A percentile compares a stretch with the other conserved stretches of the same genome.
These are phyloP conservation scores for Cantharis nigra DNA, from an alignment of 2,888 invertebrate species.

Conservation along the genomic window DNA sequence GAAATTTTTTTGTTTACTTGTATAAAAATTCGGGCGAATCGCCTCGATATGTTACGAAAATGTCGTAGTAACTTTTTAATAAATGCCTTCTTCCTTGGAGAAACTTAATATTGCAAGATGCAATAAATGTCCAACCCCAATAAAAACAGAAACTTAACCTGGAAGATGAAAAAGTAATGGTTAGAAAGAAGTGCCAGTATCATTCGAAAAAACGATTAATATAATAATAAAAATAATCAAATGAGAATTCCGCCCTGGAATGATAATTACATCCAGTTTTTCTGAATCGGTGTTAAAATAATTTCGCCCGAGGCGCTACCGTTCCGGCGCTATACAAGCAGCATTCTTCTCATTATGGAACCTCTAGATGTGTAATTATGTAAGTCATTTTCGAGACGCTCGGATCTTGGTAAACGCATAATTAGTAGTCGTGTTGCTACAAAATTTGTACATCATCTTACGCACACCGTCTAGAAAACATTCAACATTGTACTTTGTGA, in stretches of 20 bases:
- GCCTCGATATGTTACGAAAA: not conserved
- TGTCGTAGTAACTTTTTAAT: not conserved
- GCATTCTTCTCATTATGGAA: conserved; percentile 11
- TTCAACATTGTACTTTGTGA: not conserved
- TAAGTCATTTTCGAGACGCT: conserved; percentile 4
- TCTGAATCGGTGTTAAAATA: conserved; percentile 5
- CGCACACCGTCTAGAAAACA: not conserved
- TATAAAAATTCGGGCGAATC: not conserved
- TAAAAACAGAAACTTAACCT: not conserved
- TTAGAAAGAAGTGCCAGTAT: not conserved
- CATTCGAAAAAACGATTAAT: not conserved
- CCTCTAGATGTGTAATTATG: conserved; percentile 12
- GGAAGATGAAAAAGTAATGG: not conserved
- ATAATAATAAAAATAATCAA: not conserved
- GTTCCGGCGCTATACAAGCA: not conserved
- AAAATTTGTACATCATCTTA: not conserved
- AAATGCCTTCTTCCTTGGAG: not conserved
- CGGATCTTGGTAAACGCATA: conserved; percentile 4
- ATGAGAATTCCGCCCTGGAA: not conserved
- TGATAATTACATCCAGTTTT: not conserved
- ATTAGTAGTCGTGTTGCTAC: conserved; percentile 9
- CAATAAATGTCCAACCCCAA: not conserved
- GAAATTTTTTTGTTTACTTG: not conserved
- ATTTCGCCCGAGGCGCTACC: not conserved
- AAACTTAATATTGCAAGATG: not conserved